These are phyloP conservation scores for Battus philenor DNA, from an alignment of 1,140 invertebrate species.

Conservation along the genomic window DNA sequence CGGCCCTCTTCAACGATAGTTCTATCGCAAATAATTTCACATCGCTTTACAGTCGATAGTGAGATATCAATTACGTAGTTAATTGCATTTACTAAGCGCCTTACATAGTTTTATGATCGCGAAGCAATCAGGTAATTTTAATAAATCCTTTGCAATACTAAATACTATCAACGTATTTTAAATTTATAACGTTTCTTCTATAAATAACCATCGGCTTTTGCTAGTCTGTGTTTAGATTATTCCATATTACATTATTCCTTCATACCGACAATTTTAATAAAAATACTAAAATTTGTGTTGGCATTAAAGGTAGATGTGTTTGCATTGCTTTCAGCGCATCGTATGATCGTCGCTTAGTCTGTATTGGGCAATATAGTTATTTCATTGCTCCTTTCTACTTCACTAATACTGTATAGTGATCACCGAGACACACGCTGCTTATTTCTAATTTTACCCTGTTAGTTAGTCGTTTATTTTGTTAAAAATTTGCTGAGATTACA, in stretches of 20 bases:
- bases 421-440: conserved; percentile 54
- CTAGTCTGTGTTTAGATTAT: too few species aligned
- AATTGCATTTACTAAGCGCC: conserved; percentile 35
- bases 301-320: too few species aligned
- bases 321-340: too few species aligned
- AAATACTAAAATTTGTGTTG: too few species aligned
- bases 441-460: conserved; percentile 48
- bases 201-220: conserved; percentile 1
- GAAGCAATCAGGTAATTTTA: conserved; percentile 1
- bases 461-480: too few species aligned
- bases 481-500: too few species aligned
- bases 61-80: conserved; percentile 45
- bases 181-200: conserved; percentile 9
- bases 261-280: too few species aligned
- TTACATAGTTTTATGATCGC: conserved; percentile 16
- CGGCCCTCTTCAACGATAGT: conserved; percentile 46
- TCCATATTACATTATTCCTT: too few species aligned
- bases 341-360: conserved; percentile 31
- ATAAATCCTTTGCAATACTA: conserved; percentile 6
- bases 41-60: conserved; percentile 34
- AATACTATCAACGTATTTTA: neutral
- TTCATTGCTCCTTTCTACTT: conserved; percentile 34
- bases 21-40: conserved; percentile 61
- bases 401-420: conserved; percentile 42
- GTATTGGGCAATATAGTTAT: conserved; percentile 35